Conservation (phyloP, 2,888 invertebrate species). For the Thumatha senex region DNA sequence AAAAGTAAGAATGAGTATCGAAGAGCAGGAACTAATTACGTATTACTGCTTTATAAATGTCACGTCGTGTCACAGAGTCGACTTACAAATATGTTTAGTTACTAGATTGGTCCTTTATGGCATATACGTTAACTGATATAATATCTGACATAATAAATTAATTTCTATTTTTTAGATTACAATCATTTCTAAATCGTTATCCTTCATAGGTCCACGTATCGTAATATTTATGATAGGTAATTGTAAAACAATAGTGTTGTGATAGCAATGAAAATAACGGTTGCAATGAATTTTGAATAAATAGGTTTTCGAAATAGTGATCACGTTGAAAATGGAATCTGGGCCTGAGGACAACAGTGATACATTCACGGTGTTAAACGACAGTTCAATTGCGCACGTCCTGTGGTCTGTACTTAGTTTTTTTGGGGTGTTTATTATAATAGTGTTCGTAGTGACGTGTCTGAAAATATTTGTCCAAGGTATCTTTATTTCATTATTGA, state of each 20-base stretch:
- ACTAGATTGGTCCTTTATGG: neutral
- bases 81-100: neutral
- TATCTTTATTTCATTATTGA: neutral
- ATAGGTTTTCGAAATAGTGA: neutral
- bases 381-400: conserved; percentile 2
- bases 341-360: neutral
- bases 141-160: conserved; percentile 11
- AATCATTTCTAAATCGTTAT: neutral
- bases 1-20: too few species aligned
- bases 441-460: conserved; percentile 1
- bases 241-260: neutral
- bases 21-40: neutral
- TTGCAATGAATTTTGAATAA: neutral
- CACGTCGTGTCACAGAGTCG: too few species aligned
- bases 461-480: neutral
- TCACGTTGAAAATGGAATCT: conserved; percentile 1
- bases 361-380: neutral
- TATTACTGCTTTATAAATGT: too few species aligned
- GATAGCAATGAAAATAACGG: neutral
- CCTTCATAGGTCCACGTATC: neutral
- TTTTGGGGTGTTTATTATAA: neutral
- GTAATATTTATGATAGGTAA: neutral
- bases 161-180: conserved; percentile 18
- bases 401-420: neutral
- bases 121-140: neutral